phyloP scores from a whole-genome alignment of 2,113 vertebrate species.

The Hydropotes inermis region DNA sequence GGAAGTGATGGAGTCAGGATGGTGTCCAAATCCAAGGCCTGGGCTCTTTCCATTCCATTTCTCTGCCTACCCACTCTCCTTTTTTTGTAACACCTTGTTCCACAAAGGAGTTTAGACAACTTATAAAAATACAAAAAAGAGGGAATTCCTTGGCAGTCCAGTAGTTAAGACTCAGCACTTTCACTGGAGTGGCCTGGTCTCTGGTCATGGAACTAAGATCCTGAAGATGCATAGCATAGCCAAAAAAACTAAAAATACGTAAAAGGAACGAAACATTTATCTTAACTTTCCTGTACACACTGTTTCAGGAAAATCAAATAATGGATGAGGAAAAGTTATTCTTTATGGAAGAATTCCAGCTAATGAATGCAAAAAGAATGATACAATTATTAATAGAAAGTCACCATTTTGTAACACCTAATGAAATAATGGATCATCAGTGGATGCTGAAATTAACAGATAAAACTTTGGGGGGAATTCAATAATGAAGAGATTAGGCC shows the following conservation, averaged over 20 bases:
- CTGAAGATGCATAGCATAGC: not conserved
- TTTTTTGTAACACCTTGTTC: not conserved
- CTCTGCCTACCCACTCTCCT: not conserved
- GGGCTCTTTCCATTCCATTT: not conserved
- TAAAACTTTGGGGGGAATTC: not conserved
- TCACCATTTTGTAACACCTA: not conserved
- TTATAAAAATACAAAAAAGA: not conserved
- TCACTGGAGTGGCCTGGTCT: not conserved
- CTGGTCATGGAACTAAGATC: not conserved
- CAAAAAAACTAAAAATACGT: not conserved
- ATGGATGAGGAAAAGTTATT: not conserved
- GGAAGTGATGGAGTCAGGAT: not conserved
- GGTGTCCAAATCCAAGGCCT: not conserved
- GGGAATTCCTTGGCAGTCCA: not conserved
- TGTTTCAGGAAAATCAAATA: constrained; percentile 18
- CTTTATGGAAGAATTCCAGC: not conserved
- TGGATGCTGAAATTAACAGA: not conserved
- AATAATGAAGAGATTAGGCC: not conserved
- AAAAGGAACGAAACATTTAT: not conserved
- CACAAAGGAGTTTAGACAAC: not conserved
- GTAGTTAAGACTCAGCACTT: not conserved
- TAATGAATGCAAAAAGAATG: constrained; percentile 18
- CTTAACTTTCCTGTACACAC: not conserved
- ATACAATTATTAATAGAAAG: not conserved
- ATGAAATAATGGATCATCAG: constrained; percentile 7